Evolutionary conservation across 2,888 invertebrate genomes (phyloP).

Genomic region (Dendrolimus pini): DNA sequence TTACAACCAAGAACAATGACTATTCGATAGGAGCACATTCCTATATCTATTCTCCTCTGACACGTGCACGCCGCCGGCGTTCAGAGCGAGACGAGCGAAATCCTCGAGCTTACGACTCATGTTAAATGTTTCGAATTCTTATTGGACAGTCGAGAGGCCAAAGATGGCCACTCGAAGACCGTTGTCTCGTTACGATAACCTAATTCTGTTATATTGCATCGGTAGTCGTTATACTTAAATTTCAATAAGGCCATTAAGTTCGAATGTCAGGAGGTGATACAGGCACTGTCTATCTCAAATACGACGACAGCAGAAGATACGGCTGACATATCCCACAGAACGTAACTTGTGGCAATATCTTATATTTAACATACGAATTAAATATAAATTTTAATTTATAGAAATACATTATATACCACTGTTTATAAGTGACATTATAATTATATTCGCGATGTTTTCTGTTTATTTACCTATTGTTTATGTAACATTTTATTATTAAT

Average conservation of each 20-base stretch:
- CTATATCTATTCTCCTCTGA: constrained; percentile 56
- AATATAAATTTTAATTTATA: no score
- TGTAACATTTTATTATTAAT: no score
- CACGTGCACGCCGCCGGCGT: constrained; percentile 17
- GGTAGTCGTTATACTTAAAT: constrained; percentile 62
- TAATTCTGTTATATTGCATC: constrained; percentile 67
- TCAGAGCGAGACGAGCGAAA: constrained; percentile 47
- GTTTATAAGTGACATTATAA: no score
- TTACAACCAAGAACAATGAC: constrained; percentile 74
- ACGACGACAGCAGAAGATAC: no score
- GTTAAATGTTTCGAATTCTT: constrained; percentile 65
- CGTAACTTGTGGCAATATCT: no score
- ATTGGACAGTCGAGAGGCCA: constrained; percentile 65
- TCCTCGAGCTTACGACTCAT: constrained; percentile 26
- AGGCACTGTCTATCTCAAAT: constrained; percentile 26
- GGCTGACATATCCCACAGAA: no score
- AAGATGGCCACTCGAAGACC: constrained; percentile 70
- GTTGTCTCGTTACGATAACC: constrained; percentile 73
- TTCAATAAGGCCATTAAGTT: constrained; percentile 71
- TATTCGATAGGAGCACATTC: constrained; percentile 54
- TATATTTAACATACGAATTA: no score
- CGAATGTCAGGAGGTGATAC: constrained; percentile 67
- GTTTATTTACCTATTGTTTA: no score
- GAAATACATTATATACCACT: no score
- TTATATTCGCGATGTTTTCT: no score